phyloP scores from a whole-genome alignment of 2,797 vertebrate genomes.

The Florisuga fusca region DNA sequence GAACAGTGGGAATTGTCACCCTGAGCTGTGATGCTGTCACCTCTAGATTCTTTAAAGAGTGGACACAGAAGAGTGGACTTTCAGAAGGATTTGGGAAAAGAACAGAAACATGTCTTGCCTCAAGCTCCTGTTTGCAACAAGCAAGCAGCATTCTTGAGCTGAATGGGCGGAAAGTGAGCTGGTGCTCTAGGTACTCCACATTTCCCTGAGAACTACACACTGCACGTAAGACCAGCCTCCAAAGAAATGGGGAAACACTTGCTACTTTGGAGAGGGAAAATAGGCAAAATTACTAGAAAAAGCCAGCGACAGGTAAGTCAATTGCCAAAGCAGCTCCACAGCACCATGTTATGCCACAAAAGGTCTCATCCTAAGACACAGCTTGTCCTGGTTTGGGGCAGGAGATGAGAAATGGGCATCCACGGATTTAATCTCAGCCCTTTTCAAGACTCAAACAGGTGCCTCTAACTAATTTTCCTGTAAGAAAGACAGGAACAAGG shows the following conservation, averaged over 20 bases:
- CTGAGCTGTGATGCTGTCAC: not conserved
- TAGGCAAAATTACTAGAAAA: not conserved
- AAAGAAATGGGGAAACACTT: not conserved
- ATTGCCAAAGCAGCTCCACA: not conserved
- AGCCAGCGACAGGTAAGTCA: not conserved
- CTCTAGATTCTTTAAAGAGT: not conserved
- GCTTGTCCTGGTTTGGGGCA: not conserved
- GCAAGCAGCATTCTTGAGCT: not conserved
- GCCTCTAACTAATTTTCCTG: not conserved
- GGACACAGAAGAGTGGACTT: not conserved
- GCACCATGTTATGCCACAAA: not conserved
- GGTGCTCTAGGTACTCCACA: not conserved
- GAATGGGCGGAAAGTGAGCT: not conserved
- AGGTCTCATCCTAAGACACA: fast-evolving
- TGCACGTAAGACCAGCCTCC: not conserved
- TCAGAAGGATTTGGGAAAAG: not conserved
- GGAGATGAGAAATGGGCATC: not conserved
- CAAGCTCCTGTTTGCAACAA: not conserved
- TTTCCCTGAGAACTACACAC: not conserved
- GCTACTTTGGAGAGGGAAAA: not conserved
- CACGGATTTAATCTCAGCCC: not conserved
- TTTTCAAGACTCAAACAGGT: not conserved
- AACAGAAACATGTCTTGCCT: not conserved
- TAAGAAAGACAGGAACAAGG: not conserved
- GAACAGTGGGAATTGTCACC: not conserved